Evolutionary conservation across 2,888 invertebrate species (phyloP).

Genomic region (Shargacucullia verbasci): DNA sequence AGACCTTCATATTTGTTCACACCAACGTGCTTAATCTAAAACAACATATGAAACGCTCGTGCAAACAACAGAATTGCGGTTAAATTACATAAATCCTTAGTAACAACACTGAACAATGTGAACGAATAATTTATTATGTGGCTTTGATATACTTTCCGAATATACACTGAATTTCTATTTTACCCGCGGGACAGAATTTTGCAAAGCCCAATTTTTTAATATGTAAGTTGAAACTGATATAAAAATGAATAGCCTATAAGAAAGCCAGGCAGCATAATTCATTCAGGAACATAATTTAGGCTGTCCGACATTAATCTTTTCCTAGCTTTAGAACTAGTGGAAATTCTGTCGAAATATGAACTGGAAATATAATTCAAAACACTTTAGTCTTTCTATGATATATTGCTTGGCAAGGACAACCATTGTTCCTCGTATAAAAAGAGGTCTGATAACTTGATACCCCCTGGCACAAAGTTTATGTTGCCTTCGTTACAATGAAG

Average conservation of each 20-base stretch:
- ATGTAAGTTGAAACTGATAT: too few relatives aligned
- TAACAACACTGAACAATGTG: conserved; percentile 41
- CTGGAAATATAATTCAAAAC: conserved; percentile 13
- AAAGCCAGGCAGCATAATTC: conserved; percentile 3
- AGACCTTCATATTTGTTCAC: neutral
- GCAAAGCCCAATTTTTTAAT: too few relatives aligned
- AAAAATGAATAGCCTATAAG: neutral
- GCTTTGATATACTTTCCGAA: conserved; percentile 20
- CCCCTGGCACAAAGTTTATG: conserved; percentile 10
- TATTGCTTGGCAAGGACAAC: conserved; percentile 11
- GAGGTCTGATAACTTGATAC: neutral
- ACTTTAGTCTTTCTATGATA: conserved; percentile 4
- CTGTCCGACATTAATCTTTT: conserved; percentile 5
- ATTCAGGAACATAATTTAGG: conserved; percentile 10
- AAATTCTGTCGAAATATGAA: neutral
- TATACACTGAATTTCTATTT: neutral
- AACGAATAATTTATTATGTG: conserved; percentile 38
- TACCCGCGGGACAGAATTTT: too few relatives aligned
- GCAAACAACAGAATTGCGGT: conserved; percentile 53
- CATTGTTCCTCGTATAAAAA: conserved; percentile 1
- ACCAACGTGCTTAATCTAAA: conserved; percentile 54
- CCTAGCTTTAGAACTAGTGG: neutral
- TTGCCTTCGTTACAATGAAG: conserved; percentile 23
- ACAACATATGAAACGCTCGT: conserved; percentile 45
- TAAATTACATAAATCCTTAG: conserved; percentile 51